phyloP scores from a whole-genome alignment of 2,797 vertebrate species.

The Coilia nasus region DNA sequence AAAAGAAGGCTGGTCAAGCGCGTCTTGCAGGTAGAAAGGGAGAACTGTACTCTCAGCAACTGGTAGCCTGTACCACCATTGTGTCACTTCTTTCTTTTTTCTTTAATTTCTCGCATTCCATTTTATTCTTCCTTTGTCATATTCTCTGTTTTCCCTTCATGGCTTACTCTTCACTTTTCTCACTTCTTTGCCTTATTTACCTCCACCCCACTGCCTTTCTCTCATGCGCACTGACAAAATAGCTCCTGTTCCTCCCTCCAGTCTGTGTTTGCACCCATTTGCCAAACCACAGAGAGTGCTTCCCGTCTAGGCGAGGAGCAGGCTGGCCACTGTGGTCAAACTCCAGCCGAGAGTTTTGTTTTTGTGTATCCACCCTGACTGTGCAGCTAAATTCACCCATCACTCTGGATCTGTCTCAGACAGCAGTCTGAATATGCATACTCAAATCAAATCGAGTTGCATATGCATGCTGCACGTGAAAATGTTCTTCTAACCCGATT shows the following conservation, averaged over 20 bases:
- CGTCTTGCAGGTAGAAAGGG: too few relatives aligned
- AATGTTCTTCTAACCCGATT: too few relatives aligned
- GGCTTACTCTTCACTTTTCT: not conserved
- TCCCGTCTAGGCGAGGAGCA: not conserved
- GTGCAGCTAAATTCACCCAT: not conserved
- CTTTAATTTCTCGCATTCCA: not conserved
- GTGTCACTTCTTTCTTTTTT: not conserved
- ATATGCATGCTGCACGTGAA: too few relatives aligned
- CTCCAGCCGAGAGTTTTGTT: not conserved
- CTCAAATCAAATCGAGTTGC: too few relatives aligned
- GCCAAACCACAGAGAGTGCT: not conserved
- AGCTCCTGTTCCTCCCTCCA: constrained; percentile 1
- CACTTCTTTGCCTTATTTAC: too few relatives aligned
- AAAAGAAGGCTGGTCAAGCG: too few relatives aligned
- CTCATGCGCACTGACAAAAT: not conserved
- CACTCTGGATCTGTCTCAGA: not conserved
- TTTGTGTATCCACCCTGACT: not conserved
- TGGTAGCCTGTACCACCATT: too few relatives aligned
- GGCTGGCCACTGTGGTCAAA: not conserved
- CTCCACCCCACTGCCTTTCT: not conserved
- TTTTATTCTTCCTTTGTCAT: not conserved
- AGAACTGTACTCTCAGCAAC: too few relatives aligned
- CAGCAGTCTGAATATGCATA: not conserved
- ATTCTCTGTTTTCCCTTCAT: not conserved
- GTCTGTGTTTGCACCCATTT: not conserved